Evolutionary conservation across 2,797 vertebrate species (phyloP), one percentile per base, ranked within the genome.

Genomic region (Parauchenoglanis punctatus): DNA sequence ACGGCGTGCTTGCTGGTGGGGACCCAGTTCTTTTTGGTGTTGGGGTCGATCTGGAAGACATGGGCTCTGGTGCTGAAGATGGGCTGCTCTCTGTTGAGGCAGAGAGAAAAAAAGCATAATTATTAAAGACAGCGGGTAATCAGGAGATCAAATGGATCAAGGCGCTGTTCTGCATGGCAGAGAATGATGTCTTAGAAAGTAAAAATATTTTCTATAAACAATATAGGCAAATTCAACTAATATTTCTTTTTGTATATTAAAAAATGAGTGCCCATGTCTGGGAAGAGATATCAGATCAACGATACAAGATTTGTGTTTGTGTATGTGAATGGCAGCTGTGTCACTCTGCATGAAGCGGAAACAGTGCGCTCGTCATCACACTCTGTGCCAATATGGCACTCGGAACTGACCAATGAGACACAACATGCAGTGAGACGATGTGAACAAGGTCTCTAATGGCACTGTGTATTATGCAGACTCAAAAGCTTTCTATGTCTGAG

Each of bases 21-120:
- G 84, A 99, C 96, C 98, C 98, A 99, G 93, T 99, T 99, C 97
- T 98, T 99, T 96, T 99, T 99, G 92, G 98, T 99, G 95, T 68
- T 97, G 63, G 98, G 98, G 95, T 99, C 98, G 72, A 99, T 99
- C 95, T 99, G 98, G 97, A 99, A 99, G 96, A 99, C 98, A 78
- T 99, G 98, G 83, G 98, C 98, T 93, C 97, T 95, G 58, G 97
- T 98, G 92, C 98, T 99, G 96, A 98, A 99, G 96, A 99, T 98
- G 89, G 98, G 98, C 95, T 99, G 98, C 92, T 99, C 98, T 94
- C 98, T 99, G 91, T 1, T 28, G 12, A 52, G 54, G 28, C 2
- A 63, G 31, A 52, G 31, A 61, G 40, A 25, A 49, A n/a, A 28
- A 20, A 75, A 75, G 4, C 3, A 0, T 40, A 13, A 3, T 31